Percentiles rank a stretch among this genome's conserved stretches.
These are phyloP conservation scores for Hypsopygia costalis DNA, from an alignment of 2,888 invertebrate species.

Conservation along the genomic window DNA sequence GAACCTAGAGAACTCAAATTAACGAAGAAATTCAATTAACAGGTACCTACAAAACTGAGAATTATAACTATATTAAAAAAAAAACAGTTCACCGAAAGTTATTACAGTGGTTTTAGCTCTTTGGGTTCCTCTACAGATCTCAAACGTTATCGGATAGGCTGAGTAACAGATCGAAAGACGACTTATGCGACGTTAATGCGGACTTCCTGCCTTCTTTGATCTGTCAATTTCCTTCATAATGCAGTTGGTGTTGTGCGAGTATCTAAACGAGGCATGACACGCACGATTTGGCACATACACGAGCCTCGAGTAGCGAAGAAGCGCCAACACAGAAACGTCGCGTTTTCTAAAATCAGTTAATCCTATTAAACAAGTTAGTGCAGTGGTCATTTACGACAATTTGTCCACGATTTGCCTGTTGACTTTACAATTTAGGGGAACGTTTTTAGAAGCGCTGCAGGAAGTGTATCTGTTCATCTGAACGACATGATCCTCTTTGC, in stretches of 20 bases:
- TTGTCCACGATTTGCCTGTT: conserved; percentile 57
- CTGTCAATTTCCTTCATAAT: conserved; percentile 66
- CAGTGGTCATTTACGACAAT: conserved; percentile 65
- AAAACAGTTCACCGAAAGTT: too few relatives aligned
- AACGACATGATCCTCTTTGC: conserved; percentile 30
- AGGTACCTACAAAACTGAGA: too few relatives aligned
- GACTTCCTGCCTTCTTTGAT: conserved; percentile 71
- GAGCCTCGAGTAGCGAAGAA: conserved; percentile 20
- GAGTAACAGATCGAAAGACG: conserved; percentile 49
- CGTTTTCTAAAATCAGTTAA: conserved; percentile 65
- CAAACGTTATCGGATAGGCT: conserved; percentile 26
- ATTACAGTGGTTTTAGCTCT: too few relatives aligned
- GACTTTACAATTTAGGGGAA: conserved; percentile 52
- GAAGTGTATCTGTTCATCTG: conserved; percentile 42
- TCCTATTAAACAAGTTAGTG: conserved; percentile 61
- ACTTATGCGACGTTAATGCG: conserved; percentile 59
- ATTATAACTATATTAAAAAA: too few relatives aligned
- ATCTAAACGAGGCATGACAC: conserved; percentile 51
- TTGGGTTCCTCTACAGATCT: background rate
- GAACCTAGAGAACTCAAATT: too few relatives aligned
- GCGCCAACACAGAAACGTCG: conserved; percentile 24
- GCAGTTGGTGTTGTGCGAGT: conserved; percentile 49
- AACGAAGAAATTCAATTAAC: too few relatives aligned
- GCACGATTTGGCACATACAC: conserved; percentile 46
- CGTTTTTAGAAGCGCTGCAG: conserved; percentile 37